phyloP scores from a whole-genome alignment of 2,888 invertebrate species.

The Drosophila greeni region DNA sequence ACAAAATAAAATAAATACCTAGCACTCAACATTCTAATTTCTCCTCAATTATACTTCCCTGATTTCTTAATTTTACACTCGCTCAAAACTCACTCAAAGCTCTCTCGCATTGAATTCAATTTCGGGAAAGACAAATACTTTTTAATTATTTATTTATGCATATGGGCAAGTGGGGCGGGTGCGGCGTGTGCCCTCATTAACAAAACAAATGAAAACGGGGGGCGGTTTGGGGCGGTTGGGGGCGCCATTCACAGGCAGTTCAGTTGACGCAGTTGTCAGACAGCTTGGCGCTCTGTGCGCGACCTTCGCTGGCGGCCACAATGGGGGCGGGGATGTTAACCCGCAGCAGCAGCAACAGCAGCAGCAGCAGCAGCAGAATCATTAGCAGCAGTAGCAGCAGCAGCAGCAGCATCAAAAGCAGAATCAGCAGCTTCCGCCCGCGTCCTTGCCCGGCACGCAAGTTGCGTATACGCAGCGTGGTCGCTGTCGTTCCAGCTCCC shows the following conservation, averaged over 20 bases:
- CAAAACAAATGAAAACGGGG: slow-evolving; percentile 26
- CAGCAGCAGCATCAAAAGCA: too few relatives aligned
- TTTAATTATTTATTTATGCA: slow-evolving; percentile 45
- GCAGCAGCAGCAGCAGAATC: too few relatives aligned
- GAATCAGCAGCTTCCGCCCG: slow-evolving; percentile 2
- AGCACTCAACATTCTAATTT: neutral
- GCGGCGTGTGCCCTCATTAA: slow-evolving; percentile 27
- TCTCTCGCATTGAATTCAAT: slow-evolving; percentile 38
- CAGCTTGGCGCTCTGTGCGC: slow-evolving; percentile 38
- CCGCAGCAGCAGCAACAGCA: slow-evolving; percentile 10
- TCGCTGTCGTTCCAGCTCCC: slow-evolving; percentile 4
- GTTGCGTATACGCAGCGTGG: slow-evolving; percentile 42
- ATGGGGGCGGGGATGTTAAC: slow-evolving; percentile 9
- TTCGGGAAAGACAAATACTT: slow-evolving; percentile 40
- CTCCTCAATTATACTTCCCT: neutral
- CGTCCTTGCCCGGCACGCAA: slow-evolving; percentile 20
- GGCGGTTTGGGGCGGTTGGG: neutral
- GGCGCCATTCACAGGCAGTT: slow-evolving; percentile 21
- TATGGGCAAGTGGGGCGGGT: slow-evolving; percentile 8
- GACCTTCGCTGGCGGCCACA: slow-evolving; percentile 37
- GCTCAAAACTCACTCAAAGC: neutral
- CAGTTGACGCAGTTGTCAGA: slow-evolving; percentile 40
- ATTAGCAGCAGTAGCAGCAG: too few relatives aligned
- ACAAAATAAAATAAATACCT: neutral
- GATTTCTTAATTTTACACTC: neutral